phyloP scores from a whole-genome alignment of 2,113 vertebrate genomes.

The Psettodes erumei region DNA sequence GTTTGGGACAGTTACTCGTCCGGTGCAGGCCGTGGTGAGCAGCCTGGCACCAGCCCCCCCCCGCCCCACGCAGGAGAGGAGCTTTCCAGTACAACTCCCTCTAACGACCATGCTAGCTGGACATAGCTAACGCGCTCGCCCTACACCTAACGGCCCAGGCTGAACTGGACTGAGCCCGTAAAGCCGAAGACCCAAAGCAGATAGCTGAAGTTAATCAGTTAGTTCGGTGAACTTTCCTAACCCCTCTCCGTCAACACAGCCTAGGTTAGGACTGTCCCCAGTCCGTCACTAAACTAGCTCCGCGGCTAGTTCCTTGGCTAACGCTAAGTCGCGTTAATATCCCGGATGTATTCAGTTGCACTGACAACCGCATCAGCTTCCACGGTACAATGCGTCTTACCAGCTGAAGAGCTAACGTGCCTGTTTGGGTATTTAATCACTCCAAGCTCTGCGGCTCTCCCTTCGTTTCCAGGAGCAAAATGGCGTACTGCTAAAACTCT shows the following conservation, averaged over 20 bases:
- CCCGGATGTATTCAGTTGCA: accelerated
- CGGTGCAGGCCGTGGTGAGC: background rate
- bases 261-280: background rate
- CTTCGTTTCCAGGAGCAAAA: slow-evolving; percentile 70
- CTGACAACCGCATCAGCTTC: too few relatives aligned
- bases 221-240: background rate
- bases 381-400: background rate
- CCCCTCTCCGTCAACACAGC: background rate
- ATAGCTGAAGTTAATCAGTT: too few relatives aligned
- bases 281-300: background rate
- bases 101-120: background rate
- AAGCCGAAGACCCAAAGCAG: background rate
- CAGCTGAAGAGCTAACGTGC: background rate
- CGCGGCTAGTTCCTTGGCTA: slow-evolving; percentile 21
- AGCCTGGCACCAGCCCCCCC: background rate
- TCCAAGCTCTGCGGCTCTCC: slow-evolving; percentile 21
- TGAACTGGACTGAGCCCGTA: too few relatives aligned
- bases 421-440: slow-evolving; percentile 7
- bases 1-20: too few relatives aligned
- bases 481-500: slow-evolving; percentile 72
- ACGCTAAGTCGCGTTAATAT: background rate
- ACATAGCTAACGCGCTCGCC: too few relatives aligned
- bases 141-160: too few relatives aligned
- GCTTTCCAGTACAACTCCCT: background rate
- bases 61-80: background rate